A percentile compares a stretch with the other conserved stretches of the same genome.
Conservation (phyloP, 2,797 vertebrate species). For the Limosa lapponica region DNA sequence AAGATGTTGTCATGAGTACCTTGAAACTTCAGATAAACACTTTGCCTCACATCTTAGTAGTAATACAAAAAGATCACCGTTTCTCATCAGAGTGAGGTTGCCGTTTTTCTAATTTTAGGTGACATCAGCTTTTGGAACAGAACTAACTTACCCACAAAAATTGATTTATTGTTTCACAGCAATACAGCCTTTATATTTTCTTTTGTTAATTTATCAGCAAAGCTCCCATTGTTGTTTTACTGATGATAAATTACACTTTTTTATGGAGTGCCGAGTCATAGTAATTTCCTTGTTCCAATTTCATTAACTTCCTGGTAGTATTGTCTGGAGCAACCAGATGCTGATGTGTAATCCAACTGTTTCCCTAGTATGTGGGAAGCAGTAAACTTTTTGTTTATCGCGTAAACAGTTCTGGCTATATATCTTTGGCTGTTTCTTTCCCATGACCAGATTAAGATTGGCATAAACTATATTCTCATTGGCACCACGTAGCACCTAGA, state of each 20-base stretch:
- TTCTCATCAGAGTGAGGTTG: conserved; percentile 1
- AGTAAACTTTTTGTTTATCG: conserved; percentile 70
- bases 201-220: conserved; percentile 71
- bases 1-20: background rate
- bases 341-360: conserved; percentile 79
- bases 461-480: background rate
- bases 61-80: background rate
- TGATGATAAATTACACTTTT: conserved; percentile 73
- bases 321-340: conserved; percentile 76
- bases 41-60: conserved; percentile 32
- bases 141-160: conserved; percentile 39
- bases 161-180: conserved; percentile 37
- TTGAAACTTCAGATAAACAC: conserved; percentile 44
- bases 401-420: conserved; percentile 63
- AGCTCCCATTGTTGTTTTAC: conserved; percentile 73
- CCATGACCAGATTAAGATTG: conserved; percentile 40
- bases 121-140: conserved; percentile 57
- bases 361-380: conserved; percentile 78
- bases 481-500: background rate
- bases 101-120: conserved; percentile 56
- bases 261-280: conserved; percentile 76
- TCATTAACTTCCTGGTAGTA: conserved; percentile 79
- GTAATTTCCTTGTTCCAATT: conserved; percentile 79
- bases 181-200: conserved; percentile 46
- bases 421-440: conserved; percentile 67